A percentile compares a stretch with the other conserved stretches of the same genome.
Evolutionary conservation across 2,888 invertebrate species (phyloP).

Genomic region (Spodoptera exigua): DNA sequence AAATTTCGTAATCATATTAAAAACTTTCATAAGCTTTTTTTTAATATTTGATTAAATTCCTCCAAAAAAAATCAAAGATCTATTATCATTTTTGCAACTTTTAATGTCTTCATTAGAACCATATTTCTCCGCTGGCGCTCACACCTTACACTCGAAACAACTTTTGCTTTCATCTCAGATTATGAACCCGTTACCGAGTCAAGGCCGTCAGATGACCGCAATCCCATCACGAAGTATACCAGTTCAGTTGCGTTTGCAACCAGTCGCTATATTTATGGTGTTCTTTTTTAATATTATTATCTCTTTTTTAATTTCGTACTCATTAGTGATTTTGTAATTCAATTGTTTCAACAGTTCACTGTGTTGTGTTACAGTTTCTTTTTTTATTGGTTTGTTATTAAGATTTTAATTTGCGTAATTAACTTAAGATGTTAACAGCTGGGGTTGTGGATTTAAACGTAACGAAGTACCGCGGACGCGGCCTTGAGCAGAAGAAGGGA

Average conservation of each 20-base stretch:
- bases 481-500: too few species aligned
- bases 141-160: slow-evolving; percentile 31
- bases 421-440: too few species aligned
- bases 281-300: slow-evolving; percentile 5
- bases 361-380: not conserved
- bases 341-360: slow-evolving; percentile 3
- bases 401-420: too few species aligned
- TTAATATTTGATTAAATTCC: too few species aligned
- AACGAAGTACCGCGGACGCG: too few species aligned
- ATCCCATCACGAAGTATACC: slow-evolving; percentile 58
- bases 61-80: too few species aligned
- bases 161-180: slow-evolving; percentile 70
- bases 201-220: slow-evolving; percentile 73
- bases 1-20: too few species aligned
- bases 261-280: slow-evolving; percentile 12
- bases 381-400: too few species aligned
- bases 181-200: slow-evolving; percentile 73
- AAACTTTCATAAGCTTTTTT: too few species aligned
- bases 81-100: too few species aligned
- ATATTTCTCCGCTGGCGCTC: slow-evolving; percentile 52
- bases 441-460: too few species aligned
- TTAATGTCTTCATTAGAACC: too few species aligned
- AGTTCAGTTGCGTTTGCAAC: slow-evolving; percentile 45
- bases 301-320: slow-evolving; percentile 1
- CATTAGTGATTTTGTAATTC: slow-evolving; percentile 10